Evolutionary conservation across 1,140 invertebrate genomes (phyloP), one percentile per base, ranked within the genome.

Genomic region (Calosoma granatense): DNA sequence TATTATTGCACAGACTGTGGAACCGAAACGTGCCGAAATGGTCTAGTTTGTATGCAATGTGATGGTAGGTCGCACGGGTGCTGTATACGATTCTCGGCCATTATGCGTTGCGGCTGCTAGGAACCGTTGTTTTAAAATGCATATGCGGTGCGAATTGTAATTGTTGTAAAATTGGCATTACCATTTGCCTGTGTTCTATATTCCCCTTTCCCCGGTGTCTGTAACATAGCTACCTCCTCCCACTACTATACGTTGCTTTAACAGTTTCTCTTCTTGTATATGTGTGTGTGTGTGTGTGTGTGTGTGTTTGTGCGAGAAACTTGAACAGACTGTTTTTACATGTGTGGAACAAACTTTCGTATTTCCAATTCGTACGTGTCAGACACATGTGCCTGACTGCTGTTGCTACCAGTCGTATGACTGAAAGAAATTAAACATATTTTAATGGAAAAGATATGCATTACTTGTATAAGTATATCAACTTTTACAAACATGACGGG

Each of bases 111-210:
- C 4, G 41, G 41, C 17, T 47, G 6, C 9, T 6, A 3, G 6
- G 3, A 47, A 47, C 9, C 41, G 6, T 4, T 47, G 41, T 47
- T 47, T 47, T 47, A 47, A 47, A 47, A 47, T 47, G 41, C 41
- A 47, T 47, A 47, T 47, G 41, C 41, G 41, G 41, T 47, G 41
- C 15, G 41, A 47, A 47, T 47, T 47, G 41, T 47, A 47, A 47
- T 47, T 47, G 41, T 47, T 17, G 41, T 6, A 47, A 47, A 47
- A 47, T 6, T 47, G 6, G 9, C 41, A 47, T 47, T 6, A 4
- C 41, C 41, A 47, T 9, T 3, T 4, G 9, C 41, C 9, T 17
- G 6, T 17, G 41, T 47, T 6, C 41, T 11, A 17, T 9, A 11
- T 47, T 47, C 41, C 41, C 26, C 6, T 36, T 6, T 9, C 26